A percentile compares a stretch with the other conserved stretches of the same genome.
These are phyloP conservation scores for Anarhynchus alexandrinus DNA, from an alignment of 2,113 vertebrate species.

Conservation along the genomic window DNA sequence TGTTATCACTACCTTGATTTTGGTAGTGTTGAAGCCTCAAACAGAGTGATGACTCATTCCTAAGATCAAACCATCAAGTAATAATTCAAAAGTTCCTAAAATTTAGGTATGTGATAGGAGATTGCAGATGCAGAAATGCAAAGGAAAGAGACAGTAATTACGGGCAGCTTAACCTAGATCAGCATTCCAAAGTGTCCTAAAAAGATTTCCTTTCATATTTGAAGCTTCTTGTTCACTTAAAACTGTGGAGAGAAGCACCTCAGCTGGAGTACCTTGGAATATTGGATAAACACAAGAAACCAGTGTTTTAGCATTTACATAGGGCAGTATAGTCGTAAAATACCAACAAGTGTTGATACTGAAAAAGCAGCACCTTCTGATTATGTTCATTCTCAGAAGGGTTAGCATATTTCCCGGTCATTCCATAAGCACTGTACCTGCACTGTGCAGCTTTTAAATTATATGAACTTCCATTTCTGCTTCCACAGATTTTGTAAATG, in stretches of 20 bases:
- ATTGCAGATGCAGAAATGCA: neutral
- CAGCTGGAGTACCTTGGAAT: neutral
- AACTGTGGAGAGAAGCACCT: neutral
- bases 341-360: neutral
- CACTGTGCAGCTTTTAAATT: neutral
- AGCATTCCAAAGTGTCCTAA: neutral
- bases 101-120: neutral
- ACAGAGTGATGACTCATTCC: neutral
- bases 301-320: neutral
- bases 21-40: neutral
- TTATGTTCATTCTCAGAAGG: neutral
- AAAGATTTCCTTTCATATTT: neutral
- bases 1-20: neutral
- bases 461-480: neutral
- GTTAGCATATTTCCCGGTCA: neutral
- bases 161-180: neutral
- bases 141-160: neutral
- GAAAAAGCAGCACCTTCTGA: neutral
- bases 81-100: neutral
- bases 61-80: neutral
- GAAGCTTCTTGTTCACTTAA: neutral
- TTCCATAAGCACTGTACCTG: neutral
- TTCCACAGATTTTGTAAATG: neutral
- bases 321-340: neutral
- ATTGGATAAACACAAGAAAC: neutral